Evolutionary conservation across 2,888 invertebrate genomes (phyloP).

Genomic region (Argyra leucocephala): DNA sequence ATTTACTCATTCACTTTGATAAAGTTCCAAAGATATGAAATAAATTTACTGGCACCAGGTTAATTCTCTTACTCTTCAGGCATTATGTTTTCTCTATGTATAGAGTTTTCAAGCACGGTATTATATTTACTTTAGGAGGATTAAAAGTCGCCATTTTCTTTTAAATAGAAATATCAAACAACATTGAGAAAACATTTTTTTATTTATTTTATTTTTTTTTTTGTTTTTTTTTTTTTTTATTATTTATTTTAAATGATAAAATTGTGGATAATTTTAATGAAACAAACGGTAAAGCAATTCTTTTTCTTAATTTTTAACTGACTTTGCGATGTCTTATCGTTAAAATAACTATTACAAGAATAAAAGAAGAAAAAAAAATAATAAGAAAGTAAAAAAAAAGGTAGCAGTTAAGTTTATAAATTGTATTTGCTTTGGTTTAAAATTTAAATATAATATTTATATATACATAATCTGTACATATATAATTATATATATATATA

Average conservation of each 20-base stretch:
- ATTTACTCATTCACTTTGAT: not conserved
- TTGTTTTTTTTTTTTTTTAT: too few species aligned
- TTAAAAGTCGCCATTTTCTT: too few species aligned
- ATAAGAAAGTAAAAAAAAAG: not conserved
- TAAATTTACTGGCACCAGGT: too few species aligned
- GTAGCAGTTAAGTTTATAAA: not conserved
- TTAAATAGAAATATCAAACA: too few species aligned
- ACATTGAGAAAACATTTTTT: too few species aligned
- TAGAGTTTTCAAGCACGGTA: too few species aligned
- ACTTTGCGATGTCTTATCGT: not conserved
- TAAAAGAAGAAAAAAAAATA: not conserved
- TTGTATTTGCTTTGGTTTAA: not conserved
- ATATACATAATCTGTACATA: too few species aligned
- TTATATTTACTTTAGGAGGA: too few species aligned
- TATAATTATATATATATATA: not conserved
- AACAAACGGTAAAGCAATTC: not conserved
- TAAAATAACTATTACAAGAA: not conserved
- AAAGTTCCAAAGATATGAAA: not conserved
- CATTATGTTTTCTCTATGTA: too few species aligned
- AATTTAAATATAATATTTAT: not conserved
- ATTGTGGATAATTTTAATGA: conserved; percentile 1
- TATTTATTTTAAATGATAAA: too few species aligned
- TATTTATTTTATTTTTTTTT: too few species aligned
- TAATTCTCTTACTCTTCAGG: too few species aligned
- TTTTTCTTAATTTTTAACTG: conserved; percentile 6